Evolutionary conservation across 2,888 invertebrate genomes (phyloP), one percentile per base, ranked within the genome.

Genomic region (Agrotis ipsilon): DNA sequence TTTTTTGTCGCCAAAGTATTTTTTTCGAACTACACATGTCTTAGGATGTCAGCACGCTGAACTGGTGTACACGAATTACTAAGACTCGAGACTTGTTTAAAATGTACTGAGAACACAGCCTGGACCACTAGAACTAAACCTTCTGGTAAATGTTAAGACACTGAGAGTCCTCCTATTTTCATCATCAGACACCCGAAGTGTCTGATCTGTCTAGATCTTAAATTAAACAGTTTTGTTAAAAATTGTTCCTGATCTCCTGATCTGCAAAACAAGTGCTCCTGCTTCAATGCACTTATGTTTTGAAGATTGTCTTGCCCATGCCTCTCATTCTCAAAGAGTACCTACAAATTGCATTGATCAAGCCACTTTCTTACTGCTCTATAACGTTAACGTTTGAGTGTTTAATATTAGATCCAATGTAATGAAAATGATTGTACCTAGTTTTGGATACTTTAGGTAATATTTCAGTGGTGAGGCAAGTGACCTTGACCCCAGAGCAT

Each of bases 401-500:
- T 32, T 49, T 59, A 43, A 45, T 59, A 32, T 60, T 19, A 18
- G 27, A n/a, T 24, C 13, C 7, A 24, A 43, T 59, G 32, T 54
- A 14, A 51, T 69, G 2, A 24, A 73, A 60, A 48, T 51, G 39
- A 49, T 75, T 39, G 51, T 64, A 51, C 54, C 67, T 65, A 68
- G 61, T 65, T 80, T 68, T 68, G 64, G 13, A 62, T 72, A 65
- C 72, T 81, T 72, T 73, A 75, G 77, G 77, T 61, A 78, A 71
- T 74, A 82, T 82, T 85, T 80, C 74, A 84, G 76, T 82, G 71
- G 78, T 80, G 76, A 64, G 63, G 72, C 72, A 87, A 92, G 91
- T 96, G 95, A 95, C 96, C 96, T 96, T 96, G 96, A 96, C 96
- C 96, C 92, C 91, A 91, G 94, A 93, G 92, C 90, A 93, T 94